Evolutionary conservation across 2,797 vertebrate species (phyloP).

Genomic region (Craterocephalus amniculus): DNA sequence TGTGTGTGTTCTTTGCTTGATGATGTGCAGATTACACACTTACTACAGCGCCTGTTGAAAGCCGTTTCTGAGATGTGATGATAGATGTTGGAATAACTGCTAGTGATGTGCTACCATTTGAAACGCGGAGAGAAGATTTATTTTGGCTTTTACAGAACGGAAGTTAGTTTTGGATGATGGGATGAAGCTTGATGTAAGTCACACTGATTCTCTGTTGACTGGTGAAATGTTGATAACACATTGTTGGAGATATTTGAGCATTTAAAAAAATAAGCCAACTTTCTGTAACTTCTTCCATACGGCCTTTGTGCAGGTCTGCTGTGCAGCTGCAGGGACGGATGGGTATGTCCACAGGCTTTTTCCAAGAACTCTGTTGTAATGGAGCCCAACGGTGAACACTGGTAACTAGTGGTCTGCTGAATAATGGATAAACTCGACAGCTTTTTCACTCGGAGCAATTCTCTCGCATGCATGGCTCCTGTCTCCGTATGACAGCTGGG

Average conservation of each 20-base stretch:
- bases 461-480: slow-evolving; percentile 51
- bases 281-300: background rate
- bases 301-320: slow-evolving; percentile 22
- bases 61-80: slow-evolving; percentile 24
- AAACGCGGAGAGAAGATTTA: background rate
- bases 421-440: slow-evolving; percentile 66
- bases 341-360: slow-evolving; percentile 19
- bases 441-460: slow-evolving; percentile 59
- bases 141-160: slow-evolving; percentile 13
- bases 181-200: background rate
- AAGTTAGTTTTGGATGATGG: slow-evolving; percentile 10
- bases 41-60: slow-evolving; percentile 31
- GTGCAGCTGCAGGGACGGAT: slow-evolving; percentile 33
- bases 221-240: background rate
- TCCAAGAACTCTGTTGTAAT: slow-evolving; percentile 53
- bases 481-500: slow-evolving; percentile 62
- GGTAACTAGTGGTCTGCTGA: slow-evolving; percentile 63
- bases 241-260: slow-evolving; percentile 11
- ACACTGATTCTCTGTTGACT: background rate
- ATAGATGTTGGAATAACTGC: slow-evolving; percentile 33
- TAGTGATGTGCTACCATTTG: background rate
- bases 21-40: slow-evolving; percentile 55
- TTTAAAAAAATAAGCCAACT: slow-evolving; percentile 19
- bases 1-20: slow-evolving; percentile 7
- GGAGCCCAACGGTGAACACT: slow-evolving; percentile 54